Base-by-base conservation (phyloP, 2,113 vertebrate species). In the Sorex fumeus region DNA sequence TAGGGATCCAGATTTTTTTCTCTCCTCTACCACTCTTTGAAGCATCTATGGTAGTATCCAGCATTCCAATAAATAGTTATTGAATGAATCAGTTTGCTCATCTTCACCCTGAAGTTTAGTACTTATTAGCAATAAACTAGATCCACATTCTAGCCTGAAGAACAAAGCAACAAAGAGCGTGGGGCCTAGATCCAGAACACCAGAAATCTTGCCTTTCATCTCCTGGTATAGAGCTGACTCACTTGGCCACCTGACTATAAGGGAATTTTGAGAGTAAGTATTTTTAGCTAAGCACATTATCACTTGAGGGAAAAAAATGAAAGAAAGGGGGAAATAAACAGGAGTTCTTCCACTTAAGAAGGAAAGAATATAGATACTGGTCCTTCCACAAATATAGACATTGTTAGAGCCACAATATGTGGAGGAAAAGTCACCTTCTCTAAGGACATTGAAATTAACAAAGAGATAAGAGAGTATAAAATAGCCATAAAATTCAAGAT, bases 241-340 rank as follows among this genome's bases (percentile, higher is more conserved):
- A 79, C 66, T 83, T 75, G 81, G 60, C 64, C 71, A 84, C 88
- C 80, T 78, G 45, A 85, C 57, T 82, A 45, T 43, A 83, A 89
- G 84, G 57, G 85, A 94, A 82, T 83, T 86, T 62, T 47, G 85
- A 83, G n/a, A 96, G 45, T 78, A 79, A 87, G n/a, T 93, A 91
- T 89, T 95, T 94, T 94, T 76, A 89, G 80, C n/a, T 76, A 36
- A 3, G 19, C 27, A 80, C 60, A 87, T 71, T 94, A 75, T 86
- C 67, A 45, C 40, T 27, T 40, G 74, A 45, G 50, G 53, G 45
- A 72, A 67, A 70, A 86, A 60, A 60, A 60, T 60, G 18, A 60
- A 60, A 60, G 57, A 23, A 60, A 60, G 47, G 47, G 13, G 47
- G 47, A 74, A 47, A 74, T 27, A 12, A 36, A 27, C 0, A 77